Conservation (phyloP, 2,113 vertebrate species). For the Gopherus flavomarginatus region DNA sequence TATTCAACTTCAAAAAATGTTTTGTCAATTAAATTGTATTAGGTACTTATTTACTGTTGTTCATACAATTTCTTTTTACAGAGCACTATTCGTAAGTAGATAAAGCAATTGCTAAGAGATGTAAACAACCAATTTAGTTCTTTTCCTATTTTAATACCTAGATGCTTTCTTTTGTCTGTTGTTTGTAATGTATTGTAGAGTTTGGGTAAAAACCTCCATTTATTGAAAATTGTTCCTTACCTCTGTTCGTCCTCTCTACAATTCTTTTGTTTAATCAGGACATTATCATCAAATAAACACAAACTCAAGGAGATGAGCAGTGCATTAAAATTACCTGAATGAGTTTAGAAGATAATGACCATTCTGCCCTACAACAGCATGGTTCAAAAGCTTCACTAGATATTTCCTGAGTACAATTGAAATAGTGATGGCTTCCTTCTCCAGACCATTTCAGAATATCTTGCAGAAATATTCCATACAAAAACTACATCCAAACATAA, state of each 20-base stretch:
- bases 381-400: neutral
- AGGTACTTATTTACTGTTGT: neutral
- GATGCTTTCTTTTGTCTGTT: slow-evolving; percentile 8
- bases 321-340: slow-evolving; percentile 27
- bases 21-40: slow-evolving; percentile 24
- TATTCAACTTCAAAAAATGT: slow-evolving; percentile 28
- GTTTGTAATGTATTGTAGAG: slow-evolving; percentile 37
- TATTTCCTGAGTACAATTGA: accelerated
- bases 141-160: slow-evolving; percentile 8
- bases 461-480: neutral
- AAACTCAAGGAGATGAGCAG: neutral
- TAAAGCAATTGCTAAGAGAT: slow-evolving; percentile 30
- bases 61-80: slow-evolving; percentile 24
- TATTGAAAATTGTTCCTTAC: slow-evolving; percentile 23
- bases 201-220: slow-evolving; percentile 13
- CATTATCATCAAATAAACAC: slow-evolving; percentile 4
- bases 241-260: slow-evolving; percentile 2
- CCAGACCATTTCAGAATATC: neutral
- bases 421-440: neutral
- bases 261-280: slow-evolving; percentile 37
- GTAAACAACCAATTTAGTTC: slow-evolving; percentile 2
- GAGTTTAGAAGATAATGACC: neutral
- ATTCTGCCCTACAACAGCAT: neutral
- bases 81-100: slow-evolving; percentile 12
- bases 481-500: neutral